These are phyloP conservation scores for Gobiocypris rarus DNA, from an alignment of 2,113 vertebrate species.

Conservation along the genomic window DNA sequence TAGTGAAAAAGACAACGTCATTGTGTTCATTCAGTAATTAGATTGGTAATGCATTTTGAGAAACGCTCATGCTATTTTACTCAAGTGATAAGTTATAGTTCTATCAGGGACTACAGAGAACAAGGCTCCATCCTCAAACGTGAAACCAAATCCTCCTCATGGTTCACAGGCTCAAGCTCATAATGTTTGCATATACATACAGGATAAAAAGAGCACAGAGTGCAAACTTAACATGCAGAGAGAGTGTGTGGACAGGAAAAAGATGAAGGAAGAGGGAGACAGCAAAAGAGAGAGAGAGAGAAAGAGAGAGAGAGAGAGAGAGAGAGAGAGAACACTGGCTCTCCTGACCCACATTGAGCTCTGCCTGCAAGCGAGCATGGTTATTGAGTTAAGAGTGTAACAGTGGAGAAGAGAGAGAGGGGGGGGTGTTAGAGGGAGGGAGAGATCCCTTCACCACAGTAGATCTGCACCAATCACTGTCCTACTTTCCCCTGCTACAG, in stretches of 20 bases:
- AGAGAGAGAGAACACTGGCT: slow-evolving; percentile 67
- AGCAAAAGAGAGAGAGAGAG: slow-evolving; percentile 66
- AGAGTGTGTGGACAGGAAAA: slow-evolving; percentile 10
- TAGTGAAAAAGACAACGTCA: not conserved
- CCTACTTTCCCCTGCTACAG: slow-evolving; percentile 45
- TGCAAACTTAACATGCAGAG: not conserved
- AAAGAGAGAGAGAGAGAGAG: slow-evolving; percentile 59
- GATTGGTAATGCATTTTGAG: not conserved
- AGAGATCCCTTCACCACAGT: slow-evolving; percentile 48
- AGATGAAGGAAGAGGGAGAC: slow-evolving; percentile 33
- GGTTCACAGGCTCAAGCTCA: not conserved
- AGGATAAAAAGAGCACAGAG: not conserved
- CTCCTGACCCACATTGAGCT: slow-evolving; percentile 80
- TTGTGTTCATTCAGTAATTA: not conserved
- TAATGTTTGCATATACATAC: not conserved
- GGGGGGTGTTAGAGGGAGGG: not conserved
- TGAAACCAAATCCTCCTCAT: not conserved
- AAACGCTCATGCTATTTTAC: not conserved
- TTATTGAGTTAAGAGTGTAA: slow-evolving; percentile 42
- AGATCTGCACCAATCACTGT: slow-evolving; percentile 52
- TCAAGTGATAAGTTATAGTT: not conserved
- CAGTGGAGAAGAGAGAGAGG: slow-evolving; percentile 21
- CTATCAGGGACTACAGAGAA: not conserved
- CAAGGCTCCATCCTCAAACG: not conserved
- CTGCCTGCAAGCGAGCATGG: slow-evolving; percentile 69